These are phyloP conservation scores for Pogonomyrmex barbatus DNA, from an alignment of 1,140 invertebrate species.

Conservation along the genomic window DNA sequence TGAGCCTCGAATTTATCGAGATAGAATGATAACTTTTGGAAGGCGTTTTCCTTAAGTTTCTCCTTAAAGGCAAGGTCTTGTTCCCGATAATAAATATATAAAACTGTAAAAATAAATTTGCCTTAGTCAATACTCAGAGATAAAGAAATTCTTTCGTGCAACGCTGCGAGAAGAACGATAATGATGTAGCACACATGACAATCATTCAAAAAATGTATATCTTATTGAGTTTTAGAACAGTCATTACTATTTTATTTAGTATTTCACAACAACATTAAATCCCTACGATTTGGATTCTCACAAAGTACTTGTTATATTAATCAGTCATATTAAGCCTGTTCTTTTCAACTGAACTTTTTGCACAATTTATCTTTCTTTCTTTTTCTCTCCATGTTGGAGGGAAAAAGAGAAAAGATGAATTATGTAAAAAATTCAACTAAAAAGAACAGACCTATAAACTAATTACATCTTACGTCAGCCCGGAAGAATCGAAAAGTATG, in stretches of 20 bases:
- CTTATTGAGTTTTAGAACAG: background rate
- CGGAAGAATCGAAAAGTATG: background rate
- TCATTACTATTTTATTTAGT: background rate
- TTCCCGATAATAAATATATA: constrained; percentile 44
- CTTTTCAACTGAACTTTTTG: too few relatives aligned
- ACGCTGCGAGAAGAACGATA: background rate
- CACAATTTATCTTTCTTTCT: too few relatives aligned
- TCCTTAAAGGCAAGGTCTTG: constrained; percentile 32
- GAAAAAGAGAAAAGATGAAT: too few relatives aligned
- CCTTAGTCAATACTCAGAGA: background rate
- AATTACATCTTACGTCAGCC: too few relatives aligned
- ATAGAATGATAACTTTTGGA: constrained; percentile 13
- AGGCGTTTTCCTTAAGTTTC: constrained; percentile 21
- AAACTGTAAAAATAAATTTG: constrained; percentile 30
- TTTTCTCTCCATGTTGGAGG: too few relatives aligned
- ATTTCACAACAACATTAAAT: background rate
- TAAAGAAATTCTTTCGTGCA: background rate
- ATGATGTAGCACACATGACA: background rate
- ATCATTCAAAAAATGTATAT: background rate
- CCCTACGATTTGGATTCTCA: background rate
- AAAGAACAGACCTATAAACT: too few relatives aligned
- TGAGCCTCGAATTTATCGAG: constrained; percentile 58
- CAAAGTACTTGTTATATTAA: background rate
- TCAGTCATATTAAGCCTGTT: background rate
- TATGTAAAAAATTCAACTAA: too few relatives aligned